A percentile compares a stretch with the other conserved stretches of the same genome.
These are phyloP conservation scores for Nibea albiflora DNA, from an alignment of 2,113 vertebrate species.

Conservation along the genomic window DNA sequence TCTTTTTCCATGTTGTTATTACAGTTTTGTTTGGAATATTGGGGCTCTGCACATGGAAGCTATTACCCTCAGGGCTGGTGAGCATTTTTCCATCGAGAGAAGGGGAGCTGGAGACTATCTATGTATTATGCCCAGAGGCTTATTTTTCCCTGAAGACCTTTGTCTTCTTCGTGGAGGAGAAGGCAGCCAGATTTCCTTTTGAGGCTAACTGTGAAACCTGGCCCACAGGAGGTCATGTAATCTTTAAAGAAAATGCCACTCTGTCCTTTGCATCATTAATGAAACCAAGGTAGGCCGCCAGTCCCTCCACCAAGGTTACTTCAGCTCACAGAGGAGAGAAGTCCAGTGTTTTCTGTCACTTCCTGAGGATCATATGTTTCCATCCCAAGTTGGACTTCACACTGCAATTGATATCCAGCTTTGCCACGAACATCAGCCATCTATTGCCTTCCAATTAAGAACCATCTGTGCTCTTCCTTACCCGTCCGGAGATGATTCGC, in stretches of 20 bases:
- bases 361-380: constrained; percentile 19
- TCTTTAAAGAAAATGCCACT: not conserved
- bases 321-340: not conserved
- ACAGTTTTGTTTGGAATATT: constrained; percentile 71
- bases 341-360: constrained; percentile 17
- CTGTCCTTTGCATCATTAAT: constrained; percentile 13
- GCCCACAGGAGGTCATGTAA: constrained; percentile 20
- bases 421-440: constrained; percentile 40
- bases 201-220: constrained; percentile 48
- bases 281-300: not conserved
- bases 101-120: constrained; percentile 62
- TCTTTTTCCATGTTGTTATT: constrained; percentile 73
- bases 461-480: constrained; percentile 47
- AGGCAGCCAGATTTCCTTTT: constrained; percentile 56
- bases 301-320: not conserved
- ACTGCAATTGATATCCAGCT: constrained; percentile 23
- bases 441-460: constrained; percentile 49
- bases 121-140: constrained; percentile 59
- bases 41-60: constrained; percentile 76
- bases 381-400: constrained; percentile 35
- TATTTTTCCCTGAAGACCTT: constrained; percentile 66
- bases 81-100: constrained; percentile 67
- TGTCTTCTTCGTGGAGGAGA: constrained; percentile 30
- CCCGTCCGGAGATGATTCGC: constrained; percentile 30
- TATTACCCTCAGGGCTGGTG: constrained; percentile 74